Base-by-base conservation (phyloP, 2,888 invertebrate species). In the Gari tellinella region DNA sequence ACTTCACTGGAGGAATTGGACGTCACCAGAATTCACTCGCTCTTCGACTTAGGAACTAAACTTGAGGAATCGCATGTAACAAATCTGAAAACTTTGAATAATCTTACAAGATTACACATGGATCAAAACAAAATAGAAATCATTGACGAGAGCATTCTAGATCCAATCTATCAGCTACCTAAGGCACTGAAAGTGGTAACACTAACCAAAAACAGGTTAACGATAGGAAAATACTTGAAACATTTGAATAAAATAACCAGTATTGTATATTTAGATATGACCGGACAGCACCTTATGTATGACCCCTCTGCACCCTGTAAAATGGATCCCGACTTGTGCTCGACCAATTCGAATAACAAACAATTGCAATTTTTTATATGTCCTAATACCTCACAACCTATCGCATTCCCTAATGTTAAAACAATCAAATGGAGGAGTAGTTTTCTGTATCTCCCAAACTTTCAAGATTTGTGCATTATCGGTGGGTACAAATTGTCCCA, bases 51-150 rank as follows among this genome's bases (percentile, higher is more conserved):
- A 17, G 73, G 78, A 5, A 58, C 64, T 5, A 7, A 10, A 8
- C 19, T 73, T 1, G 52, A 70, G 37, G 0, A 15, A 3, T 12
- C 45, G 0, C 37, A 73, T 14, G 45, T 74, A 14, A 49, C 51
- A 23, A 61, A 64, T 17, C 62, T 78, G 1, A 63, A 38, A 31
- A 67, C 73, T 8, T 41, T 78, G 8, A 45, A 46, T 17, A 46
- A 56, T 26, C 37, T 78, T n/a, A 40, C 52, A 41, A 52, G 2
- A 14, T 26, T 78, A 10, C 43, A 65, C 19, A 51, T 78, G 61
- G 78, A 74, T 55, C 26, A 73, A 15, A 78, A 78, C 40, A 78
- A 78, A n/a, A 49, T 78, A 38, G 78, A 78, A 55, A 56, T 78
- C 15, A 51, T 78, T 40, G 70, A 74, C 14, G 49, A 51, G 38